phyloP scores from a whole-genome alignment of 2,797 vertebrate species.

The Prunella strophiata region DNA sequence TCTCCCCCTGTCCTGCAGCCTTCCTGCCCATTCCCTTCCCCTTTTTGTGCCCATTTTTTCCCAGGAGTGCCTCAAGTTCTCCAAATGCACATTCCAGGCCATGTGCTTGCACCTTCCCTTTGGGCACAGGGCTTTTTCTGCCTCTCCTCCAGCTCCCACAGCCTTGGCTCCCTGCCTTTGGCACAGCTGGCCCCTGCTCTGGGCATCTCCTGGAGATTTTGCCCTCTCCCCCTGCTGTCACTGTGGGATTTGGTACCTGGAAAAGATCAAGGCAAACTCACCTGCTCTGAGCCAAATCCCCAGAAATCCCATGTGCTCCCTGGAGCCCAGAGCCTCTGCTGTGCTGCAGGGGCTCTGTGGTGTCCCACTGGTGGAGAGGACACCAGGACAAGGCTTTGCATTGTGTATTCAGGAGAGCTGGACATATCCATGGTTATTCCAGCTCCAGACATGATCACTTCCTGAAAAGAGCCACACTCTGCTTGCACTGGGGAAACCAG shows the following conservation, averaged over 20 bases:
- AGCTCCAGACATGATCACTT: too few relatives aligned
- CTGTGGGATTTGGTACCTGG: not conserved
- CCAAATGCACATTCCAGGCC: not conserved
- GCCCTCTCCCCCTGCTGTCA: not conserved
- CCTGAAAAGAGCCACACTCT: not conserved
- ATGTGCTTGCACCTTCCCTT: not conserved
- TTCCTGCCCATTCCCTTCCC: not conserved
- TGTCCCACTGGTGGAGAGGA: not conserved
- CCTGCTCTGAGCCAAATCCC: not conserved
- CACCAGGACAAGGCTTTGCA: not conserved
- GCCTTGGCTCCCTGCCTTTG: not conserved
- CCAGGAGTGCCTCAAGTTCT: not conserved
- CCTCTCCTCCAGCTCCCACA: not conserved
- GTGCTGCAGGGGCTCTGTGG: not conserved
- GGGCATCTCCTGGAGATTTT: not conserved
- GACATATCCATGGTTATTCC: not conserved
- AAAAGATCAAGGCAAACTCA: not conserved
- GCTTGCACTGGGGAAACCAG: not conserved
- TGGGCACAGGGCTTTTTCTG: not conserved
- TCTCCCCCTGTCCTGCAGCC: not conserved
- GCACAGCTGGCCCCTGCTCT: not conserved
- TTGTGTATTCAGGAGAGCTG: not conserved
- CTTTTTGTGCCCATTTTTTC: not conserved
- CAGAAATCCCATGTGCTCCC: accelerated
- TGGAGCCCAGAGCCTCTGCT: not conserved